Conservation (phyloP, 2,797 vertebrate species). For the Erpetoichthys calabaricus region DNA sequence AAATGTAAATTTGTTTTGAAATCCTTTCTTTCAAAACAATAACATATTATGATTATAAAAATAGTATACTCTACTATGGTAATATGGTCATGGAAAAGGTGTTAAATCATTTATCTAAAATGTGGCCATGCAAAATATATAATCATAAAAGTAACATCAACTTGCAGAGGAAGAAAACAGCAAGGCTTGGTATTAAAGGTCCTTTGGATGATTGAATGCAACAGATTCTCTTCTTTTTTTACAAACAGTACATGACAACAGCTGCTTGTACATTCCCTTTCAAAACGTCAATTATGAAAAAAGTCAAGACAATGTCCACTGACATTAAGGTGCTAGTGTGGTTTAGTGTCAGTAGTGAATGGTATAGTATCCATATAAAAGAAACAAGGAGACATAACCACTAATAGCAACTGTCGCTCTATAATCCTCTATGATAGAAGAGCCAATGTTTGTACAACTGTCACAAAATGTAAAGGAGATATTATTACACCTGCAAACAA, state of each 20-base stretch:
- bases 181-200: neutral
- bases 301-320: neutral
- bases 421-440: neutral
- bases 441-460: neutral
- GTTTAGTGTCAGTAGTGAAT: neutral
- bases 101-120: no score
- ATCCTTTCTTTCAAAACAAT: no score
- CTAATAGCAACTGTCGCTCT: neutral
- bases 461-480: conserved; percentile 14
- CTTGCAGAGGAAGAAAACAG: no score
- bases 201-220: conserved; percentile 2
- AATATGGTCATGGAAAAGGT: no score
- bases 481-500: conserved; percentile 23
- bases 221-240: conserved; percentile 9
- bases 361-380: conserved; percentile 12
- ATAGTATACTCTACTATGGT: no score
- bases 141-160: no score
- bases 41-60: no score
- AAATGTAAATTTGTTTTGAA: no score
- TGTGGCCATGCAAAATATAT: no score
- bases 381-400: conserved; percentile 18
- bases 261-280: conserved; percentile 23
- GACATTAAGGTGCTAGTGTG: neutral
- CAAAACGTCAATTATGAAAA: conserved; percentile 5
- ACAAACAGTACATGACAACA: conserved; percentile 22